Evolutionary conservation across 2,888 invertebrate species (phyloP), one percentile per base, ranked within the genome.

Genomic region (Drosophila lacicola): DNA sequence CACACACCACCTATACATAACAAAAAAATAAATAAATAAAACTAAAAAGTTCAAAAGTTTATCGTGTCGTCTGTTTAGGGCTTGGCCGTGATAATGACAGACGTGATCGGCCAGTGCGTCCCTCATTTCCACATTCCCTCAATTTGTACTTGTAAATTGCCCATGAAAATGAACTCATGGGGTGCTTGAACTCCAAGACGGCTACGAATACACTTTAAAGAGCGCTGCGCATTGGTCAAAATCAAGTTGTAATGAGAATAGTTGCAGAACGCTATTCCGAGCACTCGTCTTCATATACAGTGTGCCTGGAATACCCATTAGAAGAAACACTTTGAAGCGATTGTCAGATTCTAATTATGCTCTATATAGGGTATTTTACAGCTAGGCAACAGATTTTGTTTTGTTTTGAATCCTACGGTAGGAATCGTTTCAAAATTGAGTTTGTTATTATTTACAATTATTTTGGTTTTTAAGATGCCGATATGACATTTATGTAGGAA

Each of bases 11-110:
- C n/a, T n/a, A n/a, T n/a, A 29, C 8, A 29, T 25, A 29, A 19
- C 33, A 37, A 45, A 44, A 44, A 34, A 13, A 60, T 41, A 54
- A 36, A 49, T 8, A 54, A 47, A 56, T 57, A 37, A 11, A 8
- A 17, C 33, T 47, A 53, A 65, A 66, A 71, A 81, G 85, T 87
- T 85, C 85, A 85, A 82, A 88, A 89, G 89, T 89, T 85, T 85
- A 85, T 85, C 85, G 78, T 68, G 65, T 62, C 58, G 55, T 44
- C 41, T 47, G 74, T 69, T 77, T 79, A 62, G 67, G 78, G 71
- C 75, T 80, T 88, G 85, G 74, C 90, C 89, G 62, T 85, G 89
- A 89, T 85, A 88, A 88, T 85, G 86, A 80, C 67, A 49, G 57
- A 50, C 47, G 39, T 65, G 36, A 55, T 55, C 55, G 36, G 34